Evolutionary conservation across 2,797 vertebrate genomes (phyloP).

Genomic region (Triplophysa yarkandensis): DNA sequence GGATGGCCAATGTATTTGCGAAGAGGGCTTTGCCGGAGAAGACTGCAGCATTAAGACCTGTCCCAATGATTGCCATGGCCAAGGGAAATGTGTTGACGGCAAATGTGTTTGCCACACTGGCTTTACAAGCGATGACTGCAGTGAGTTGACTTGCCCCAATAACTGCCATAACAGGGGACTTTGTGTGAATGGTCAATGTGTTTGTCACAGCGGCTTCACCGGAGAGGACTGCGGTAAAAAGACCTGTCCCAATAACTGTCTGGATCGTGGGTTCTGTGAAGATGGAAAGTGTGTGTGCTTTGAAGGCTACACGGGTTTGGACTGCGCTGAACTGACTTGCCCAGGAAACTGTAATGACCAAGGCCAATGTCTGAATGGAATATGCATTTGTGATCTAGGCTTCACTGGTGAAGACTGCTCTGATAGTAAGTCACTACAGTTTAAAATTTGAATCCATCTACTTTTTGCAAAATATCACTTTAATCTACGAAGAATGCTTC

Average conservation of each 20-base stretch:
- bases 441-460: background rate
- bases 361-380: conserved; percentile 75
- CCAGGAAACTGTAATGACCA: conserved; percentile 81
- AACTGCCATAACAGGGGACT: conserved; percentile 81
- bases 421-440: conserved; percentile 71
- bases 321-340: conserved; percentile 82
- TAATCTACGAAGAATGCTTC: too few relatives aligned
- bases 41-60: conserved; percentile 82
- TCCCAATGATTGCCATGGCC: conserved; percentile 80
- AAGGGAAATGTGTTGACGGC: conserved; percentile 81
- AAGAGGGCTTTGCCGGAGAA: too few relatives aligned
- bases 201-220: conserved; percentile 82
- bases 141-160: conserved; percentile 80
- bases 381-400: conserved; percentile 75
- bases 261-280: conserved; percentile 81
- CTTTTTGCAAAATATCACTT: background rate
- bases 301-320: conserved; percentile 81
- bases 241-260: conserved; percentile 85
- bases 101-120: conserved; percentile 79
- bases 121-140: conserved; percentile 82
- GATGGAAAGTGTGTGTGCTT: conserved; percentile 76
- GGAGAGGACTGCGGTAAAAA: conserved; percentile 84
- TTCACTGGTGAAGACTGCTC: conserved; percentile 84
- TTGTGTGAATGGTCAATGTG: conserved; percentile 83
- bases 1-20: too few relatives aligned